Evolutionary conservation across 2,113 vertebrate genomes (phyloP), one percentile per base, ranked within the genome.

Genomic region (Peucedramus taeniatus): DNA sequence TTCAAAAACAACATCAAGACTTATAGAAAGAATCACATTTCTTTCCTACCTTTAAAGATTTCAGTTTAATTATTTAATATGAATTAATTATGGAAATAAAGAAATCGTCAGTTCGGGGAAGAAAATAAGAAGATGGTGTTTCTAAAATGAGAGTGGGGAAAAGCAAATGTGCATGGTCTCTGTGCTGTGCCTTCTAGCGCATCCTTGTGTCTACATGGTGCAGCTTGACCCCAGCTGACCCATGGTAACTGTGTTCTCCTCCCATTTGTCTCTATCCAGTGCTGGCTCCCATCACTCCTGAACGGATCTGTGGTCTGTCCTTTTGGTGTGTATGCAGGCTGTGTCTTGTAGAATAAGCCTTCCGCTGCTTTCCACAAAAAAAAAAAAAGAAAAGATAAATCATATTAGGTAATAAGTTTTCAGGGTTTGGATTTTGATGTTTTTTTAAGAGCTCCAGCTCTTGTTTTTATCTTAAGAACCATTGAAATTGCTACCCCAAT

Each of bases 381-480:
- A 42, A 83, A n/a, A n/a, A n/a, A n/a, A n/a, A n/a, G n/a, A n/a
- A n/a, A n/a, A n/a, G n/a, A n/a, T 78, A 70, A 94, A 90, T 91
- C 7, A 2, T 51, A 45, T 87, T 93, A 87, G 85, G 77, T 53
- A 87, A 84, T 84, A 71, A 87, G 26, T 72, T 96, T 95, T 85
- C 91, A 83, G 70, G 42, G 45, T 85, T 74, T 91, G 63, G 66
- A 47, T 97, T 93, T 84, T 60, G 57, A 65, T 65, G 65, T 1
- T 54, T 93, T 92, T 89, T 75, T 75, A 87, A 47, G 64, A 81
- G 33, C 51, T 75, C 5, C 57, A 81, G 80, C 51, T 87, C 80
- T 78, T 94, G 60, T 84, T 94, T 96, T 90, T 97, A 90, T 94
- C 94, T 95, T 82, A 76, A 87, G 72, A 75, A 96, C 57, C 47